Evolutionary conservation across 1,140 invertebrate species (phyloP), one percentile per base, ranked within the genome.

Genomic region (Carcinoscorpius rotundicauda): DNA sequence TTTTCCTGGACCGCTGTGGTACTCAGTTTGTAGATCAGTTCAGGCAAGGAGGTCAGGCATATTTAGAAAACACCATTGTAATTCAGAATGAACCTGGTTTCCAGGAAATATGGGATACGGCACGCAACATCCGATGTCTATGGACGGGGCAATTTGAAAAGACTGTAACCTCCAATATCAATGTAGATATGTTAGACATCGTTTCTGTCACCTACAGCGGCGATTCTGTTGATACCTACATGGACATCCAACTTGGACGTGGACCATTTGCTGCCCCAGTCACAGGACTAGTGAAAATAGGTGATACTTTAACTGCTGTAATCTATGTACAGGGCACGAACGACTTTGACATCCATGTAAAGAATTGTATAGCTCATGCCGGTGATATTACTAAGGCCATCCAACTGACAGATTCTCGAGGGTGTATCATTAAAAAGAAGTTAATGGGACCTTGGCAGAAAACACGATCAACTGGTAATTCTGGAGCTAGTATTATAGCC

Each of bases 391-490:
- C 81, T 49, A 86, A 88, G 69, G 75, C 82, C 4, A 81, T 90
- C 6, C 80, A 82, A 9, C 74, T 92, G 8, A 89, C 86, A 3
- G 88, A 91, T 71, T 64, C 70, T 29, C 64, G 72, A 55, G 89
- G 89, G 6, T 92, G 89, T 71, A 83, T 89, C 9, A 72, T 89
- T 3, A 90, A 89, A 75, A 86, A 87, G 0, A 91, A 92, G 76
- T 73, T 91, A 3, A 89, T 92, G 72, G 87, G 87, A 3, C 82
- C 86, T 3, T 91, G 90, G 83, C 86, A 88, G 71, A 90, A 87
- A 69, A 89, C 87, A 0, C 83, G 81, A 63, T 83, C 88, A 4
- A 88, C 87, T 4, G 83, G 84, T 52, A 85, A 83, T 61, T 83
- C 82, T 0, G 86, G 85, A 8, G 85, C 86, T 6, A 85, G 85